Conservation (phyloP, 1,140 invertebrate genomes). For the Bradysia coprophila region DNA sequence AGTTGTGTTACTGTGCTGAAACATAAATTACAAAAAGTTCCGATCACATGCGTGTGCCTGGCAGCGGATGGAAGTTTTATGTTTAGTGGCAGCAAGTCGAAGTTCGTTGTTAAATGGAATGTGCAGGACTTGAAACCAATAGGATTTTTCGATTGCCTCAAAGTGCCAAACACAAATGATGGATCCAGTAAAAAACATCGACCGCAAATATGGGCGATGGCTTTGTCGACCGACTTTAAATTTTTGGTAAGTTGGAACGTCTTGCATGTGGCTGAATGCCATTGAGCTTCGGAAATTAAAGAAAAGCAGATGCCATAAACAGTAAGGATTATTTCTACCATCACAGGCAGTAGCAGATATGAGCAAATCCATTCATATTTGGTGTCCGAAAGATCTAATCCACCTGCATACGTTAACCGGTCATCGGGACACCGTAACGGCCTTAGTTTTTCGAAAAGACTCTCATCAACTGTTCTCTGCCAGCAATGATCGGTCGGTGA, state of each 20-base stretch:
- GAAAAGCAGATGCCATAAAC: no score
- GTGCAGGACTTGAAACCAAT: slow-evolving; percentile 21
- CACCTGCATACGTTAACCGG: slow-evolving; percentile 67
- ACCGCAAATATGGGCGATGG: slow-evolving; percentile 43
- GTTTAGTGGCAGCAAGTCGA: slow-evolving; percentile 78
- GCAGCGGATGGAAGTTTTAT: slow-evolving; percentile 52
- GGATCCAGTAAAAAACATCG: slow-evolving; percentile 26
- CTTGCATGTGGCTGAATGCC: no score
- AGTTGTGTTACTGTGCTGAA: slow-evolving; percentile 31
- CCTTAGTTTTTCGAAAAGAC: slow-evolving; percentile 68
- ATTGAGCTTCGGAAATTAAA: no score
- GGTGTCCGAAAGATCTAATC: slow-evolving; percentile 58
- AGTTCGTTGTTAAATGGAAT: slow-evolving; percentile 69
- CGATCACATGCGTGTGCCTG: slow-evolving; percentile 67
- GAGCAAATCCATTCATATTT: slow-evolving; percentile 61
- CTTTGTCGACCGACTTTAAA: slow-evolving; percentile 68
- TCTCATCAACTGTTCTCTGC: slow-evolving; percentile 79
- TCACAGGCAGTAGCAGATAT: slow-evolving; percentile 49
- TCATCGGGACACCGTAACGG: slow-evolving; percentile 54
- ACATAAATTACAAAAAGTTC: slow-evolving; percentile 53
- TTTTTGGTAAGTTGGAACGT: slow-evolving; percentile 46
- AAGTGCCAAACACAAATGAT: slow-evolving; percentile 23
- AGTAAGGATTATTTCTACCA: no score
- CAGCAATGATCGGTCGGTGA: slow-evolving; percentile 67
- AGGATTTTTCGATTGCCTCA: slow-evolving; percentile 23